Percentiles rank a stretch among this genome's conserved stretches.
phyloP scores from a whole-genome alignment of 2,113 vertebrate species.

The Channa maculata region DNA sequence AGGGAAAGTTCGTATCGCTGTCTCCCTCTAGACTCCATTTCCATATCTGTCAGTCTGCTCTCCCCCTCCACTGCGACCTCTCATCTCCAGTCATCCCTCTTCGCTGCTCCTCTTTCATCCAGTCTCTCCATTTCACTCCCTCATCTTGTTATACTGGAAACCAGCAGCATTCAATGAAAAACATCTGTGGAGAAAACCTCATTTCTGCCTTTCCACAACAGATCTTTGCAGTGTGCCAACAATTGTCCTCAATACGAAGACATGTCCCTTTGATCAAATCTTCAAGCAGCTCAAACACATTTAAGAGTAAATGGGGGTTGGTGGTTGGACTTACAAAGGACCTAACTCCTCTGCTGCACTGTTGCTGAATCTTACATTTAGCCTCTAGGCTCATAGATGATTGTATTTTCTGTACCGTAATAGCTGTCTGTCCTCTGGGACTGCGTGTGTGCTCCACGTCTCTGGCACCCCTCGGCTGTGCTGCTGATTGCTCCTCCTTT shows the following conservation, averaged over 20 bases:
- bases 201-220: constrained; percentile 25
- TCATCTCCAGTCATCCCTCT: constrained; percentile 53
- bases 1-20: constrained; percentile 69
- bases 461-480: constrained; percentile 67
- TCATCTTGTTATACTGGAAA: constrained; percentile 42
- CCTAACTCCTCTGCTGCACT: constrained; percentile 51
- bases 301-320: constrained; percentile 30
- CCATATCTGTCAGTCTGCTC: constrained; percentile 75
- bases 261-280: constrained; percentile 52
- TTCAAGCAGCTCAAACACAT: constrained; percentile 43
- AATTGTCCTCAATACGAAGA: constrained; percentile 38
- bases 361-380: constrained; percentile 70
- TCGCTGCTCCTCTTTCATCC: constrained; percentile 62
- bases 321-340: constrained; percentile 60
- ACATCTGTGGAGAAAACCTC: constrained; percentile 1
- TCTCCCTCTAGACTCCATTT: constrained; percentile 75
- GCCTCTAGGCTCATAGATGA: constrained; percentile 74
- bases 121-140: constrained; percentile 32
- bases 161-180: constrained; percentile 22
- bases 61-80: constrained; percentile 62
- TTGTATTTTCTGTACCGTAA: constrained; percentile 80
- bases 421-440: constrained; percentile 74
- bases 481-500: constrained; percentile 70
- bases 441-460: constrained; percentile 54
- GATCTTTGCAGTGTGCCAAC: constrained; percentile 19